phyloP scores from a whole-genome alignment of 2,113 vertebrate species.

The Rhabdomys dilectus region DNA sequence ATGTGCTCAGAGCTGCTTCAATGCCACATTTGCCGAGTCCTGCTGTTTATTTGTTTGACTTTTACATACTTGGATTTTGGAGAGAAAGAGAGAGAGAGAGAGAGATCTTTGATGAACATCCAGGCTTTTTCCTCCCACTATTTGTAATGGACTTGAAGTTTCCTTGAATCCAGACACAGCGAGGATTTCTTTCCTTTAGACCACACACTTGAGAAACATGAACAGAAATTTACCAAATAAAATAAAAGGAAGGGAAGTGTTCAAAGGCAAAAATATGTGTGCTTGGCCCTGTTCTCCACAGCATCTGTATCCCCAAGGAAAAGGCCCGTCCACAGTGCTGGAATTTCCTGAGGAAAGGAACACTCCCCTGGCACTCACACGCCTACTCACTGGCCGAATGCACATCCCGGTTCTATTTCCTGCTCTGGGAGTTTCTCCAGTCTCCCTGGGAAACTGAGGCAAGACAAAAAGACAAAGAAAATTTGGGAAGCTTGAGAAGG shows the following conservation, averaged over 20 bases:
- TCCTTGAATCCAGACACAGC: conserved; percentile 49
- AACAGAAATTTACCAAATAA: conserved; percentile 68
- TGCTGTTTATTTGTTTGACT: conserved; percentile 14
- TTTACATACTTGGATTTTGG: not conserved
- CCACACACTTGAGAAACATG: conserved; percentile 71
- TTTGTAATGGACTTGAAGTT: conserved; percentile 49
- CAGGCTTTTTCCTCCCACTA: conserved; percentile 12
- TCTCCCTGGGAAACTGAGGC: not conserved
- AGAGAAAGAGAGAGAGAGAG: not conserved
- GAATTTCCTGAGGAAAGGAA: conserved; percentile 62
- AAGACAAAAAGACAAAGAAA: not conserved
- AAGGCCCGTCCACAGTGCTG: not conserved
- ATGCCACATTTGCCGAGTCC: not conserved
- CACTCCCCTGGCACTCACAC: not conserved
- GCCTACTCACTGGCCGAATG: not conserved
- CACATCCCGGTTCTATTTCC: not conserved
- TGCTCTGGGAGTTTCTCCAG: not conserved
- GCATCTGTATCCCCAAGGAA: not conserved
- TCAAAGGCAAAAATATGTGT: conserved; percentile 60
- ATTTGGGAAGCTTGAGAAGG: not conserved
- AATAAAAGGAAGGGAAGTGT: conserved; percentile 16
- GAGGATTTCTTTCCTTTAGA: conserved; percentile 58
- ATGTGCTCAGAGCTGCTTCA: not conserved
- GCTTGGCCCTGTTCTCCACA: not conserved
- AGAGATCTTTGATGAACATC: conserved; percentile 22